Conservation (phyloP, 2,888 invertebrate species). For the Anaspis maculata region DNA sequence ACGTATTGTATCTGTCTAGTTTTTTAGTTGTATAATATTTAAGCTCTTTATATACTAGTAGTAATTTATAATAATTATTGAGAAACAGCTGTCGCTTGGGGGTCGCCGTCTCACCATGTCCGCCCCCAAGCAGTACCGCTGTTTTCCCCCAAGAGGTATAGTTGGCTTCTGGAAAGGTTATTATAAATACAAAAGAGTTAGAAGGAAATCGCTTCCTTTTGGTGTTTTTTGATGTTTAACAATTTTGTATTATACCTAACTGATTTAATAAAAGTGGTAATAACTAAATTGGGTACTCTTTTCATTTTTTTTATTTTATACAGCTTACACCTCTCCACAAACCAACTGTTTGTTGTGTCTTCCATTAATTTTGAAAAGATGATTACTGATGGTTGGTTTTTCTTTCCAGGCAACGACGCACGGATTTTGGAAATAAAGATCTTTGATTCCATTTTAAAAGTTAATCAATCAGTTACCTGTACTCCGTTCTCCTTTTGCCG, state of each 20-base stretch:
- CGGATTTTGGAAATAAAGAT: slow-evolving; percentile 38
- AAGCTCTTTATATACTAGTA: slow-evolving; percentile 23
- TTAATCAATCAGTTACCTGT: slow-evolving; percentile 31
- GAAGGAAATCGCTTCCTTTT: no score
- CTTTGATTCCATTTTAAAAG: slow-evolving; percentile 36
- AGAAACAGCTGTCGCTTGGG: no score
- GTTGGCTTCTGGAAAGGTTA: slow-evolving; percentile 75
- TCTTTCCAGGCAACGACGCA: slow-evolving; percentile 34
- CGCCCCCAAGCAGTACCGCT: neutral
- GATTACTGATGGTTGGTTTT: no score
- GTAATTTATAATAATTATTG: slow-evolving; percentile 27
- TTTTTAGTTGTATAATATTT: slow-evolving; percentile 22
- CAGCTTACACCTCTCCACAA: slow-evolving; percentile 36
- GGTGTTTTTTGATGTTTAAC: slow-evolving; percentile 5
- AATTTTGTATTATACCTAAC: slow-evolving; percentile 1
- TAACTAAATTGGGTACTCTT: slow-evolving; percentile 5
- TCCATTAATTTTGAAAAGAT: no score
- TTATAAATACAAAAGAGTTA: slow-evolving; percentile 70
- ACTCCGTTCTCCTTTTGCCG: slow-evolving; percentile 8
- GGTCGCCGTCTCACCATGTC: slow-evolving; percentile 16
- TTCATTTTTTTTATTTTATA: slow-evolving; percentile 23
- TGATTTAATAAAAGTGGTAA: no score
- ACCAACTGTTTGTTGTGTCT: no score
- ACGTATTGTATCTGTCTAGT: slow-evolving; percentile 28
- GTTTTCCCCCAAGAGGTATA: slow-evolving; percentile 56